Conservation (phyloP, 1,140 invertebrate species). For the Frieseomelitta varia region DNA sequence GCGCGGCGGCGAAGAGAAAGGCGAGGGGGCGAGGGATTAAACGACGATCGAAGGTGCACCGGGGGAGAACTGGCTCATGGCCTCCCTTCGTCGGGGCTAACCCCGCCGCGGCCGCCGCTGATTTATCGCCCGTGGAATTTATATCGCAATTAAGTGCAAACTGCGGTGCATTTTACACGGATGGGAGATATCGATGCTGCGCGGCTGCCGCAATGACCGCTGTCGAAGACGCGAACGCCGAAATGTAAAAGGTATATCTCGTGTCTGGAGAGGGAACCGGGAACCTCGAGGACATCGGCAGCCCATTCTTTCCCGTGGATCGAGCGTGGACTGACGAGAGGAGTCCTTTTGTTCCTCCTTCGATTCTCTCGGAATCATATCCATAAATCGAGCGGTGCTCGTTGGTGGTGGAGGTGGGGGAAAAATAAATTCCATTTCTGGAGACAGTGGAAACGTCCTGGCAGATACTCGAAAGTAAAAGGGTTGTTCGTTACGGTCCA, state of each 20-base stretch:
- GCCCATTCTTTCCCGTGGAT: constrained; percentile 17
- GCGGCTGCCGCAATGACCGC: constrained; percentile 1
- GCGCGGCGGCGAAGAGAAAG: constrained; percentile 9
- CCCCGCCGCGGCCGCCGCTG: constrained; percentile 20
- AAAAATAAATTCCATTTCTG: constrained; percentile 71
- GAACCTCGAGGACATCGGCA: neutral
- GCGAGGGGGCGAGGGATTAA: constrained; percentile 44
- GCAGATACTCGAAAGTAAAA: constrained; percentile 64
- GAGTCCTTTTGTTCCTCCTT: constrained; percentile 4
- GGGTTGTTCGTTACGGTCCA: constrained; percentile 49
- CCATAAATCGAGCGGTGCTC: constrained; percentile 69
- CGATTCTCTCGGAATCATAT: constrained; percentile 65
- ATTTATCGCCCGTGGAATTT: constrained; percentile 58
- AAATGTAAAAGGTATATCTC: constrained; percentile 27
- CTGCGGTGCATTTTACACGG: constrained; percentile 44
- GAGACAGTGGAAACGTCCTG: constrained; percentile 52
- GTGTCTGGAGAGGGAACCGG: neutral
- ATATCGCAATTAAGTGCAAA: constrained; percentile 64
- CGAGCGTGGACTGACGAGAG: neutral
- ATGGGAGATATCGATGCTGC: constrained; percentile 41
- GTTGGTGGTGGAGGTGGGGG: constrained; percentile 33
- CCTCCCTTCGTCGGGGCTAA: constrained; percentile 49
- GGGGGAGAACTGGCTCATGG: constrained; percentile 24
- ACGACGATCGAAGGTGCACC: constrained; percentile 54
- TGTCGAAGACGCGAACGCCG: constrained; percentile 7